Evolutionary conservation across 1,140 invertebrate genomes (phyloP).

Genomic region (Lithobius niger): DNA sequence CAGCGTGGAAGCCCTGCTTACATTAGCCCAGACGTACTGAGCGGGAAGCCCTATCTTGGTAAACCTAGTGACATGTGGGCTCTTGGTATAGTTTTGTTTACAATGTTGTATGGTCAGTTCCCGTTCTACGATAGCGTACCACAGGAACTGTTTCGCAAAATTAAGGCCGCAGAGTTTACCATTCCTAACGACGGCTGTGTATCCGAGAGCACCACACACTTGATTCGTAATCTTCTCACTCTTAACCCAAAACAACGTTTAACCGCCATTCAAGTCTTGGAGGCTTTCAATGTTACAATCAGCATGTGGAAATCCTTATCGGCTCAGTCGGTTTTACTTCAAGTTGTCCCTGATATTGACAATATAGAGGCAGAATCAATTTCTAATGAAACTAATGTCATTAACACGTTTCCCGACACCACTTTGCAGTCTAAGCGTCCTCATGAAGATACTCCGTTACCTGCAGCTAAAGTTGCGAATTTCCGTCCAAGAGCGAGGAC

Average conservation of each 20-base stretch:
- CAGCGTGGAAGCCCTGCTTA: constrained; percentile 71
- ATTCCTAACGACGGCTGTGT: constrained; percentile 49
- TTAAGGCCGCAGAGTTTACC: constrained; percentile 49
- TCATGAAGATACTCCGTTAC: no score
- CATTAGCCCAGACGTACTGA: constrained; percentile 68
- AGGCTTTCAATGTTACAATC: constrained; percentile 37
- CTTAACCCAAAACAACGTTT: constrained; percentile 42
- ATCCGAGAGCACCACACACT: constrained; percentile 38
- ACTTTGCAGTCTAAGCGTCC: no score
- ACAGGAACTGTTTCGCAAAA: constrained; percentile 64
- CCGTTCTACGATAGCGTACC: constrained; percentile 68
- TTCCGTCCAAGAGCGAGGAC: no score
- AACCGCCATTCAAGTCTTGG: constrained; percentile 45
- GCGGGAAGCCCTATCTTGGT: constrained; percentile 41
- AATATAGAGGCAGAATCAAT: constrained; percentile 16
- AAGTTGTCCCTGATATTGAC: constrained; percentile 27
- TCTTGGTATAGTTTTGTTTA: constrained; percentile 63
- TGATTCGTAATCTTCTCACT: constrained; percentile 43
- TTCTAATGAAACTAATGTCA: no score
- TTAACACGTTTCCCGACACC: no score
- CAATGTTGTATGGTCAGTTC: constrained; percentile 76
- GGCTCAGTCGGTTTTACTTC: constrained; percentile 20
- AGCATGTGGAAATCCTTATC: constrained; percentile 30
- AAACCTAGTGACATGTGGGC: constrained; percentile 83
- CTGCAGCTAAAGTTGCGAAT: no score